Evolutionary conservation across 92 coral and sea anemone species (phyloP), one percentile per base, ranked within the genome.

Genomic region (Umimayanthus kanabou): DNA sequence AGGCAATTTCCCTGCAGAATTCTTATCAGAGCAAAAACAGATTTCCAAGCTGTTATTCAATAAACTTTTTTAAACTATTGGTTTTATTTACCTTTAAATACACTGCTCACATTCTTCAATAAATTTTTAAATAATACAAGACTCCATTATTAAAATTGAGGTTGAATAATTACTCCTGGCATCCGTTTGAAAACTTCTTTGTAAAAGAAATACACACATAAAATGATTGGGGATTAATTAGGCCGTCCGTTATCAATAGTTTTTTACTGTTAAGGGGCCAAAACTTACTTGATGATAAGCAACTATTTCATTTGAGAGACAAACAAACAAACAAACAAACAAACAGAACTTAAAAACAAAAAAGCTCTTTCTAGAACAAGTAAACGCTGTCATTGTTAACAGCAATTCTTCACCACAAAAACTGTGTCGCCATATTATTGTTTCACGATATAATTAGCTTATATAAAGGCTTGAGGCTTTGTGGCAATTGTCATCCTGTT

Each of bases 251-350:
- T 93, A 95, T 92, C 98, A 91, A 90, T 88, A 87, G 88, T 81
- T 79, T 80, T 89, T 78, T 86, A 86, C 94, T 91, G 91, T 92
- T 93, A 82, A 87, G 75, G 85, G 91, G 87, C 88, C 85, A 88
- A 90, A 91, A 88, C 91, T 86, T 91, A 80, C 80, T 85, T 61
- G 88, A 53, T 80, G 93, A 93, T 93, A 94, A 93, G 94, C 91
- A 92, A 90, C 92, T 92, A 89, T 93, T 93, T 93, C 98, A 94
- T 92, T 89, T 81, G 89, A 90, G 91, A 80, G 80, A 88, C 96
- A 95, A 94, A 94, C 93, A 95, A 91, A 73, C 90, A 95, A 94
- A 94, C 93, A 95, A 91, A 73, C 90, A 88, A 88, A 88, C 87
- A 81, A 26, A 71, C 30, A 80, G 37, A 11, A 47, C 39, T 67